Evolutionary conservation across 2,888 invertebrate species (phyloP).

Genomic region (Magallana nippona): DNA sequence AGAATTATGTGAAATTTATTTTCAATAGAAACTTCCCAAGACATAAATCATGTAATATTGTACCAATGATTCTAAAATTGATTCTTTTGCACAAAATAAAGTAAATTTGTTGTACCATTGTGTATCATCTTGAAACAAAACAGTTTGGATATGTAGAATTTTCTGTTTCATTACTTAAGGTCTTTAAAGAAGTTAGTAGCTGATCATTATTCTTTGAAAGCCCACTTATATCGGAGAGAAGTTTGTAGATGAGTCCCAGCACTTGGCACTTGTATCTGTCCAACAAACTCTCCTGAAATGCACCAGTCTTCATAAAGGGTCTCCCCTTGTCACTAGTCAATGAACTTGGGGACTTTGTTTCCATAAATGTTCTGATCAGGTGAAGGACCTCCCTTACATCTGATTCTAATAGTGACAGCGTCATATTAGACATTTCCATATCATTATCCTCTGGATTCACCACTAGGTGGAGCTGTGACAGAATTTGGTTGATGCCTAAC

Average conservation of each 20-base stretch:
- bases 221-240: background rate
- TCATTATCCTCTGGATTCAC: background rate
- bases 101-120: background rate
- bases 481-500: background rate
- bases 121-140: slow-evolving; percentile 4
- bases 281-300: slow-evolving; percentile 13
- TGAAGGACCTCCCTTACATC: background rate
- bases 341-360: background rate
- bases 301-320: slow-evolving; percentile 16
- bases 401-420: background rate
- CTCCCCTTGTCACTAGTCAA: background rate
- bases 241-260: background rate
- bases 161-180: background rate
- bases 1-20: no score
- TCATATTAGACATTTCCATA: background rate
- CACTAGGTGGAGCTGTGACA: slow-evolving; percentile 28
- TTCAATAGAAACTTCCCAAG: no score
- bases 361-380: background rate
- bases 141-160: slow-evolving; percentile 11
- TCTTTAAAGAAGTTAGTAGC: background rate
- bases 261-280: slow-evolving; percentile 19
- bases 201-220: background rate
- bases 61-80: no score
- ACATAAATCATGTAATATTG: no score
- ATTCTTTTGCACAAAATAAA: background rate